Evolutionary conservation across 2,888 invertebrate species (phyloP), one percentile per base, ranked within the genome.

Genomic region (Fragum sueziense): DNA sequence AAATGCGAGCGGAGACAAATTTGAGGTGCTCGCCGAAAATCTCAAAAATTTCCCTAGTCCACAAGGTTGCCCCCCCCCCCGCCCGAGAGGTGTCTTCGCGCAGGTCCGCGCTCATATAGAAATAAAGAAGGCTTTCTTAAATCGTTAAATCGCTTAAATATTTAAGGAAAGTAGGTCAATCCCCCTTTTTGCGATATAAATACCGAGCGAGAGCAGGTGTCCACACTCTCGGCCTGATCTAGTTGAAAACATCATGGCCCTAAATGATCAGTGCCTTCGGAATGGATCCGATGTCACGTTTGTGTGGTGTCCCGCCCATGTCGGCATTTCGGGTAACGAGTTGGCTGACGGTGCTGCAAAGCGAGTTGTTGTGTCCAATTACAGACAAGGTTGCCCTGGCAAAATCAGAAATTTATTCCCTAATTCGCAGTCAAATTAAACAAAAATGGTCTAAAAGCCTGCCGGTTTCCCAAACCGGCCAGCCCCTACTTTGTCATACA

Each of bases 281-380:
- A 11, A 29, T 59, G 17, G 22, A 0, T 9, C 29, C n/a, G 14
- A 41, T 29, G 61, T 61, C 29, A 61, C 41, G 0, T 25, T 59
- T 29, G 71, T 57, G 41, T 71, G 61, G 71, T 71, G 71, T 57
- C 71, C 71, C 41, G 71, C 71, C 20, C 59, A 71, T 71, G 47
- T 71, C 34, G 71, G 61, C 34, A 47, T 71, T 9, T 7, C 11
- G n/a, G 71, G 71, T 9, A 71, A 71, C 41, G 71, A 71, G 29
- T 4, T 37, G n/a, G 71, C 71, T 25, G 71, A 61, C 2, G 34
- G 25, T 0, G 71, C 27, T 22, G 71, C 71, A 6, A 71, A 71
- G 47, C 17, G 22, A 17, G 71, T 37, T 71, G 27, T 20, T 14
- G 7, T 14, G 29, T 9, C 27, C 68, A 2, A 25, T 68, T 25